A percentile compares a stretch with the other conserved stretches of the same genome.
phyloP scores from a whole-genome alignment of 2,797 vertebrate species.

The Steatocranus sp. region DNA sequence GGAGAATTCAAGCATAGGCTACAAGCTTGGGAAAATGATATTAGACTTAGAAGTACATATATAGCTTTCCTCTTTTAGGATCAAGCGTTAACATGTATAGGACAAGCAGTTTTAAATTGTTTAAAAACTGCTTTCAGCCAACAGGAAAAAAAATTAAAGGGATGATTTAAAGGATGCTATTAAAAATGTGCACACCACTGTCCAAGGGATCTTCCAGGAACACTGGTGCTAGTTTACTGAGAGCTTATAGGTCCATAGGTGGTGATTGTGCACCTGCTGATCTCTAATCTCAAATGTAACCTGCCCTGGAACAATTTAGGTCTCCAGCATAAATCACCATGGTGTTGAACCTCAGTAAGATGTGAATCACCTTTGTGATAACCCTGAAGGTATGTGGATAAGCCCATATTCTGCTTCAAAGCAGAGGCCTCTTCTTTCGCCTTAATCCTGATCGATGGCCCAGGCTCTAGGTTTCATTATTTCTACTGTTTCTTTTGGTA shows the following conservation, averaged over 20 bases:
- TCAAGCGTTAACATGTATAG: rapidly evolving
- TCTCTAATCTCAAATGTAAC: neutral
- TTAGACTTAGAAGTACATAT: neutral
- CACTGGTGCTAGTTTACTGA: neutral
- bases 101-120: neutral
- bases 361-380: neutral
- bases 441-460: neutral
- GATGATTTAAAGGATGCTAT: neutral
- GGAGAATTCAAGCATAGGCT: neutral
- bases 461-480: neutral
- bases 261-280: neutral
- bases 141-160: neutral
- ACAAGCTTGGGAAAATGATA: neutral
- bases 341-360: neutral
- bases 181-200: neutral
- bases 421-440: neutral
- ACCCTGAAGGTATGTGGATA: neutral
- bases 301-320: neutral
- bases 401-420: neutral
- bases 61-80: neutral
- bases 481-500: neutral
- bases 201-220: neutral
- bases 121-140: neutral
- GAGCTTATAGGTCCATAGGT: no score
- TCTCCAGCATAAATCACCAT: neutral